A percentile compares a stretch with the other conserved stretches of the same genome.
phyloP scores from a whole-genome alignment of 2,113 vertebrate genomes.

The Burhinus bistriatus region DNA sequence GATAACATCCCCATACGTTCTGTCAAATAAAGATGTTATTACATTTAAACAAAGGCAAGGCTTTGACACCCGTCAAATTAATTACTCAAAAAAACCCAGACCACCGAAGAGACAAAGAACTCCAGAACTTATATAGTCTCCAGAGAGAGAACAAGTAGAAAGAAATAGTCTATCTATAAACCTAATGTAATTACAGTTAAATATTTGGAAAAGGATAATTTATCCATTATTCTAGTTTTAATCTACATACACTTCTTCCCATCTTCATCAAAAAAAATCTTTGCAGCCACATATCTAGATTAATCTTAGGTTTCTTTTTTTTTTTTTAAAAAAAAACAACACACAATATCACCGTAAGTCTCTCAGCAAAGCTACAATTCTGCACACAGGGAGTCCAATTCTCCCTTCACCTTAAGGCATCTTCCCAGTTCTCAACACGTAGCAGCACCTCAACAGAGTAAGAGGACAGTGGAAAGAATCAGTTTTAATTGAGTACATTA shows the following conservation, averaged over 20 bases:
- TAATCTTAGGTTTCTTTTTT: not conserved
- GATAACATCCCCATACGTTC: not conserved
- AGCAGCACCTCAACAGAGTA: not conserved
- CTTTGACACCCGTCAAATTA: not conserved
- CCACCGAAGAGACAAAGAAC: not conserved
- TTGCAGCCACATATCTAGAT: not conserved
- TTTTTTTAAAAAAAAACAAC: not conserved
- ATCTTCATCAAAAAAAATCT: not conserved
- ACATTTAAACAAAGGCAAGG: not conserved
- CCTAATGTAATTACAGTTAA: not conserved
- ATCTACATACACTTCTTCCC: not conserved
- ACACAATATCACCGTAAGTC: not conserved
- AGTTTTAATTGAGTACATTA: not conserved
- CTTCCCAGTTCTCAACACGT: not conserved
- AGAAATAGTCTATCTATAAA: not conserved
- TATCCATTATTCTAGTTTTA: not conserved
- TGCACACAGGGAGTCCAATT: not conserved
- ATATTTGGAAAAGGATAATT: not conserved
- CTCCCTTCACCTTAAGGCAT: not conserved
- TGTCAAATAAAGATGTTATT: not conserved
- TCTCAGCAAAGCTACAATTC: not conserved
- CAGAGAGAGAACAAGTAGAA: not conserved
- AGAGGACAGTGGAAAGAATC: not conserved
- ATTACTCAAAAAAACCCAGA: not conserved
- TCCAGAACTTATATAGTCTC: not conserved